A percentile compares a stretch with the other conserved stretches of the same genome.
These are phyloP conservation scores for Semaprochilodus insignis DNA, from an alignment of 2,797 vertebrate species.

Conservation along the genomic window DNA sequence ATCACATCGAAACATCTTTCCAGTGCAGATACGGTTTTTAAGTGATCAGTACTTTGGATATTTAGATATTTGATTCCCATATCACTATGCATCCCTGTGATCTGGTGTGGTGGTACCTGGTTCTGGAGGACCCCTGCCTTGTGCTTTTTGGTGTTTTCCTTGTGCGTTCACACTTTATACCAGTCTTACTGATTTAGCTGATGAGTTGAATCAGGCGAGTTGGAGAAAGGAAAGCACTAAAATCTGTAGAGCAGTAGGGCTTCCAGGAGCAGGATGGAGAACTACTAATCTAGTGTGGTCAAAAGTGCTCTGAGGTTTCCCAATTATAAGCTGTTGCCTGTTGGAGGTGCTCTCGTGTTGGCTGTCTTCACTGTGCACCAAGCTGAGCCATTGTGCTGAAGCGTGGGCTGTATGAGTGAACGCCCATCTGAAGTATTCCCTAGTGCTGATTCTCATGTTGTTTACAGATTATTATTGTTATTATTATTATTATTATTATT, in stretches of 20 bases:
- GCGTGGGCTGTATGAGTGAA: background rate
- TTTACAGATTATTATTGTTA: constrained; percentile 54
- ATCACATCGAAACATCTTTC: no score
- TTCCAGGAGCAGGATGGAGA: background rate
- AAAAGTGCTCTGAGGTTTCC: background rate
- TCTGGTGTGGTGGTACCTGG: background rate
- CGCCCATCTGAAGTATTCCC: constrained; percentile 19
- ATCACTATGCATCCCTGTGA: background rate
- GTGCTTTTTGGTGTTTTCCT: background rate
- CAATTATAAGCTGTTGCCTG: background rate
- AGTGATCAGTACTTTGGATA: no score
- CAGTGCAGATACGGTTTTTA: no score
- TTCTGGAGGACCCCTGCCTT: no score
- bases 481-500: background rate
- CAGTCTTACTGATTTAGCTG: background rate
- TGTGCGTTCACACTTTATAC: background rate
- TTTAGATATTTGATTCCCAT: no score
- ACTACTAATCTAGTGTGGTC: background rate
- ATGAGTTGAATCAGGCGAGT: background rate
- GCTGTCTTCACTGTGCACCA: background rate
- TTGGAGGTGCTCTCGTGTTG: background rate
- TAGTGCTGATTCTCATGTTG: constrained; percentile 56
- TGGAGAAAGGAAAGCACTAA: background rate
- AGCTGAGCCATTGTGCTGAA: background rate
- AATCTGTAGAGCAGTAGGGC: background rate